Base-by-base conservation (phyloP, 2,888 invertebrate species). In the Apoda limacodes region DNA sequence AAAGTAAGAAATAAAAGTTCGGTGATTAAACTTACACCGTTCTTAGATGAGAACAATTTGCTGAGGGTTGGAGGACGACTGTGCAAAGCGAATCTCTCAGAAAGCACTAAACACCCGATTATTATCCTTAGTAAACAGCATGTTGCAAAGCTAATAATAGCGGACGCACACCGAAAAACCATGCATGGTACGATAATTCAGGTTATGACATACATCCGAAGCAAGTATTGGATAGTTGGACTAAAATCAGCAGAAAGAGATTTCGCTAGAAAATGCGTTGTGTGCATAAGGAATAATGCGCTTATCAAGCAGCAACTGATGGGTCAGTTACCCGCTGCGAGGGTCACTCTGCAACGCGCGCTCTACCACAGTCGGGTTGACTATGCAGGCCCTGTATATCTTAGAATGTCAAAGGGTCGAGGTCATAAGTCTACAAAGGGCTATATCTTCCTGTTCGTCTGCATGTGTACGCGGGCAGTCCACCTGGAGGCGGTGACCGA, bases 331-430 rank as follows among this genome's bases (percentile, higher is more conserved):
- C 40, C 40, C 1, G 20, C 26, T n/a, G 13, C 11, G 2, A 25
- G 37, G 25, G 35, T 35, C 2, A 40, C 23, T 22, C 26, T 12
- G n/a, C 13, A 31, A n/a, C 9, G 33, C 27, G 22, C 38, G 3
- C 35, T 38, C 13, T n/a, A 27, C 9, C 25, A 30, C 11, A 38
- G 30, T 14, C 34, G 38, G 10, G 38, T 35, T 6, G 38, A 35
- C 19, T 34, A 27, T 20, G 38, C 38, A 11, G 38, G 38, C n/a
- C 35, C 38, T 22, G 24, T 37, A 12, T 25, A 25, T 13, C 31
- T 37, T n/a, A 22, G 37, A 14, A 31, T 25, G 4, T 25, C 37
- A 2, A 37, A 37, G n/a, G 34, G 37, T 14, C 25, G 37, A n/a
- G 37, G 37, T 14, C 28, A 34, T 13, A 27, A 29, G 9, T 25